Percentiles rank a stretch among this genome's conserved stretches.
phyloP scores from a whole-genome alignment of 92 coral and sea anemone genomes.

The Epizoanthus illoricatus region DNA sequence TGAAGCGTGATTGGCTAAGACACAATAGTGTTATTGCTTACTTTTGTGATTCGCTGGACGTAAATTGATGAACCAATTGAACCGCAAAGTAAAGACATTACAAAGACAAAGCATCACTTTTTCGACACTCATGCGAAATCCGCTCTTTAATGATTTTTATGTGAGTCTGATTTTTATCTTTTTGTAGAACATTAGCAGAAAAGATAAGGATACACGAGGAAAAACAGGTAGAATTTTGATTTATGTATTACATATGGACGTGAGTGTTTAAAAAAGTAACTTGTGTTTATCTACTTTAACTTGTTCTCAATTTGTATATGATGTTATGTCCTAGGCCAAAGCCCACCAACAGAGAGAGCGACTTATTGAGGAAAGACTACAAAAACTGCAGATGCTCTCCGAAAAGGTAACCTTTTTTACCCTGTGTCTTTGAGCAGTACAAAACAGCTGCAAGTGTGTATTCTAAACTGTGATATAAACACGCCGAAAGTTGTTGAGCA shows the following conservation, averaged over 20 bases:
- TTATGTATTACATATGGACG: not conserved
- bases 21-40: too few species aligned
- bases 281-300: not conserved
- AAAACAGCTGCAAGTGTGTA: too few species aligned
- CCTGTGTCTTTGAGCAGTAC: too few species aligned
- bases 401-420: slow-evolving; percentile 73
- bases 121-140: too few species aligned
- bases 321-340: slow-evolving; percentile 61
- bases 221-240: slow-evolving; percentile 72
- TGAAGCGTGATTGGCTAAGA: too few species aligned
- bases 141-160: too few species aligned
- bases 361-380: slow-evolving; percentile 84
- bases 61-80: too few species aligned
- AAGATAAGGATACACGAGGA: slow-evolving; percentile 89
- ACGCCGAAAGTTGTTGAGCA: too few species aligned
- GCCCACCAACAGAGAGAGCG: slow-evolving; percentile 93
- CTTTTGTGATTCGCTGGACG: too few species aligned
- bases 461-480: too few species aligned
- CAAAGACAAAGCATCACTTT: too few species aligned
- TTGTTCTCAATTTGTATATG: not conserved
- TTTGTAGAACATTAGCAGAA: slow-evolving; percentile 77
- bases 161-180: not conserved
- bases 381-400: slow-evolving; percentile 87
- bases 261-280: not conserved
- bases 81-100: too few species aligned